These are phyloP conservation scores for Urophycis tenuis DNA, from an alignment of 2,797 vertebrate genomes.

Conservation along the genomic window DNA sequence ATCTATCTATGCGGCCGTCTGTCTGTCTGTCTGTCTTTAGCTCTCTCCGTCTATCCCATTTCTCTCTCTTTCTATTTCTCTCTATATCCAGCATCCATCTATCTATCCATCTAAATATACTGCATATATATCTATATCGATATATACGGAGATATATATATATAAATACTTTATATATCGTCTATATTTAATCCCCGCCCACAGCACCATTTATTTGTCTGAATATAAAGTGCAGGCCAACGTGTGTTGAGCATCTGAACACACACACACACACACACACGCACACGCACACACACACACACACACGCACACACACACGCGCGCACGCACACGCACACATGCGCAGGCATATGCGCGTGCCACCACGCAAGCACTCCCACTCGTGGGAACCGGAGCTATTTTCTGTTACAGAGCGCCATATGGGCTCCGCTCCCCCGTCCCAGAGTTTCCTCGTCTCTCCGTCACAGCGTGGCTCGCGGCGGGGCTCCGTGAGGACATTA, in stretches of 20 bases:
- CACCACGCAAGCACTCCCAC: background rate
- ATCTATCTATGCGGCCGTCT: too few species aligned
- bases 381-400: background rate
- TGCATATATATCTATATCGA: background rate
- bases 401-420: background rate
- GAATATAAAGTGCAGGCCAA: background rate
- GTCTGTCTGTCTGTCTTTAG: too few species aligned
- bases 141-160: background rate
- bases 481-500: constrained; percentile 52
- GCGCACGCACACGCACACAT: background rate
- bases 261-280: background rate
- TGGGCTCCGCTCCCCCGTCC: background rate
- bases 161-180: background rate
- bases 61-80: background rate
- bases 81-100: background rate
- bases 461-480: constrained; percentile 38
- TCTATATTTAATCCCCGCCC: background rate
- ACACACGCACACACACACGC: background rate
- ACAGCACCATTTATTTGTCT: background rate
- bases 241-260: background rate
- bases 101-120: too few species aligned
- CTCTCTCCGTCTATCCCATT: too few species aligned
- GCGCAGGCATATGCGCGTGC: background rate
- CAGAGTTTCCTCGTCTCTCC: constrained; percentile 16
- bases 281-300: background rate